These are phyloP conservation scores for Epinephelus fuscoguttatus DNA, from an alignment of 2,113 vertebrate species.

Conservation along the genomic window DNA sequence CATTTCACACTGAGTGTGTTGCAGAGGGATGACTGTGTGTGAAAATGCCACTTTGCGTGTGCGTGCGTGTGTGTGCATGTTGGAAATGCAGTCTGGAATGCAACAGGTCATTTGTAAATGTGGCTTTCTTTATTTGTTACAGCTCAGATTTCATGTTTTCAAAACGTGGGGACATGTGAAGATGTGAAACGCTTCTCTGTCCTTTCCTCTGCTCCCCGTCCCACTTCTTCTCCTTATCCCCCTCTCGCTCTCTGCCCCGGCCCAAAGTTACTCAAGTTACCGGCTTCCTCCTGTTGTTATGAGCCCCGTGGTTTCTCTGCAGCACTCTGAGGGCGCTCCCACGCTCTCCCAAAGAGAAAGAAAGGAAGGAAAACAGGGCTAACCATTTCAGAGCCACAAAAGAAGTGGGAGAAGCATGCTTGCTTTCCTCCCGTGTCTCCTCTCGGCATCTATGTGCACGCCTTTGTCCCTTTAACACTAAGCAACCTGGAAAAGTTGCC, in stretches of 20 bases:
- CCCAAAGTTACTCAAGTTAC: slow-evolving; percentile 80
- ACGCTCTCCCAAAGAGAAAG: slow-evolving; percentile 78
- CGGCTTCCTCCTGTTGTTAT: slow-evolving; percentile 85
- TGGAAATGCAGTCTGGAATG: slow-evolving; percentile 22
- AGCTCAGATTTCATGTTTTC: slow-evolving; percentile 19
- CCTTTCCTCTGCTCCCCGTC: slow-evolving; percentile 12
- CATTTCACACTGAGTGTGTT: slow-evolving; percentile 11
- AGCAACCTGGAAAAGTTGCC: slow-evolving; percentile 28
- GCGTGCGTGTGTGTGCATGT: background rate
- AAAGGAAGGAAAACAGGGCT: slow-evolving; percentile 81
- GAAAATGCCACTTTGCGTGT: background rate
- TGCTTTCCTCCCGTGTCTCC: slow-evolving; percentile 9
- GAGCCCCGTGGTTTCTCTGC: slow-evolving; percentile 79
- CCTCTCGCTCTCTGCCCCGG: slow-evolving; percentile 35
- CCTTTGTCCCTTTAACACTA: slow-evolving; percentile 55
- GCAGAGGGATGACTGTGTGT: slow-evolving; percentile 6
- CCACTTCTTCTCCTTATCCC: slow-evolving; percentile 31
- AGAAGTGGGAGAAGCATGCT: slow-evolving; percentile 51
- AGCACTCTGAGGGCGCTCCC: slow-evolving; percentile 75
- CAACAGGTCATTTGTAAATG: slow-evolving; percentile 41
- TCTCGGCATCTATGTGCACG: slow-evolving; percentile 11
- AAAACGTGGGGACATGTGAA: slow-evolving; percentile 19
- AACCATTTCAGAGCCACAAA: slow-evolving; percentile 70
- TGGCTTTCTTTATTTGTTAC: slow-evolving; percentile 1
- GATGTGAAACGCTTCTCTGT: slow-evolving; percentile 20